Conservation (phyloP, 2,113 vertebrate species). For the Nothobranchius furzeri region DNA sequence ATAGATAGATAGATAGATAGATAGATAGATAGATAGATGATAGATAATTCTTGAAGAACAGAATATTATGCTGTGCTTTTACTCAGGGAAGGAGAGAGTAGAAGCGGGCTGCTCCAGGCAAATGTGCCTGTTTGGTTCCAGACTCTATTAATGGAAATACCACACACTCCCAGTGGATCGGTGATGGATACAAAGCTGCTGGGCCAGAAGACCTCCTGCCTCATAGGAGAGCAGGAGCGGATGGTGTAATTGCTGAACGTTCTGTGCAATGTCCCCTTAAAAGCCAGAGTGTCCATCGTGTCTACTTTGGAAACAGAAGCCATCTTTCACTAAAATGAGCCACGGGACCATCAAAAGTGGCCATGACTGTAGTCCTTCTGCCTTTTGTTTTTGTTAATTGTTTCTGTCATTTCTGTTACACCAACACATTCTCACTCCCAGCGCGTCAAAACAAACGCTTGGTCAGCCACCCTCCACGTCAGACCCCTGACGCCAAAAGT, state of each 20-base stretch:
- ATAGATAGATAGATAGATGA: too few species aligned
- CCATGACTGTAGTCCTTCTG: not conserved
- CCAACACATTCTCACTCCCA: too few species aligned
- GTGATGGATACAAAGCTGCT: slow-evolving; percentile 33
- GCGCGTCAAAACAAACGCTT: too few species aligned
- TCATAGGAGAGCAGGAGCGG: slow-evolving; percentile 8
- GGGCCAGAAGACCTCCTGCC: slow-evolving; percentile 15
- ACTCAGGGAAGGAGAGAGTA: not conserved
- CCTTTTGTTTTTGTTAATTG: too few species aligned
- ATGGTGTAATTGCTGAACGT: slow-evolving; percentile 33
- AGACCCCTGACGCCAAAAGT: too few species aligned
- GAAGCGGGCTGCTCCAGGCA: slow-evolving; percentile 36
- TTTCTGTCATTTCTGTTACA: not conserved
- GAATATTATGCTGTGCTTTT: not conserved
- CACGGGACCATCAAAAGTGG: slow-evolving; percentile 7
- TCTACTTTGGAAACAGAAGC: slow-evolving; percentile 24
- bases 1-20: too few species aligned
- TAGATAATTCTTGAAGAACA: not conserved
- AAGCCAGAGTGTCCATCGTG: slow-evolving; percentile 24
- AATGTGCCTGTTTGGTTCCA: slow-evolving; percentile 41
- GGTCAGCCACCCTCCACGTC: too few species aligned
- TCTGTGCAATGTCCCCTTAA: slow-evolving; percentile 34
- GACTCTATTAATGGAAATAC: slow-evolving; percentile 66
- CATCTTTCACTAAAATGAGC: slow-evolving; percentile 51
- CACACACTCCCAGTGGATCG: slow-evolving; percentile 37